These are phyloP conservation scores for Conus betulinus DNA, from an alignment of 1,140 invertebrate species.

Conservation along the genomic window DNA sequence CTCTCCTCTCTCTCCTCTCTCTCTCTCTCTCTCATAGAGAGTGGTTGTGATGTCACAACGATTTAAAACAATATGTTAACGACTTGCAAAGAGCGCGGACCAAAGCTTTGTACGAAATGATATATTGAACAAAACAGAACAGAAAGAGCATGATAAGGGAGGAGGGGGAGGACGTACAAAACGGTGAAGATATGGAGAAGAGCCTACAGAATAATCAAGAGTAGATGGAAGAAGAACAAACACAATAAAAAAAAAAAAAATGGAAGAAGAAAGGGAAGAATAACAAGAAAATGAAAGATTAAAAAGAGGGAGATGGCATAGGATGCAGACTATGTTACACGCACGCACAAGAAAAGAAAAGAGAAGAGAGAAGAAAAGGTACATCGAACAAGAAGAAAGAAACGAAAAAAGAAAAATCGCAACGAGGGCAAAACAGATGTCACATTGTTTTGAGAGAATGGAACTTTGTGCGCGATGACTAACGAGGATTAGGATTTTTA, in stretches of 20 bases:
- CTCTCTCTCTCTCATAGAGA: no score
- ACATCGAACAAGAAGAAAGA: not conserved
- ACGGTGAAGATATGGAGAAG: not conserved
- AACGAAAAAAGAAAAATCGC: not conserved
- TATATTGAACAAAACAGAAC: not conserved
- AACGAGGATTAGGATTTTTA: no score
- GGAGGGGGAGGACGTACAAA: not conserved
- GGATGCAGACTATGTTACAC: not conserved
- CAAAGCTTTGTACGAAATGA: not conserved
- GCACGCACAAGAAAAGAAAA: no score
- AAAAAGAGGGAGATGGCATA: not conserved
- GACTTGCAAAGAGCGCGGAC: no score
- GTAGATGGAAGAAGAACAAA: no score
- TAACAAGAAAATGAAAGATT: not conserved
- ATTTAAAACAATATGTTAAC: no score
- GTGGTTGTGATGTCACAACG: no score
- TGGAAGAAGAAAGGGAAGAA: not conserved
- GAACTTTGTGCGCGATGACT: no score
- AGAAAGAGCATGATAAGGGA: not conserved
- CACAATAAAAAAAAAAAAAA: not conserved
- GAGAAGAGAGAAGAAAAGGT: not conserved
- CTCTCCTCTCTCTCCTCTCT: no score
- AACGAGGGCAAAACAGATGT: not conserved
- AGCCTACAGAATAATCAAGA: no score
- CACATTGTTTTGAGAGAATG: not conserved